A percentile compares a stretch with the other conserved stretches of the same genome.
These are phyloP conservation scores for Sinohyriopsis cumingii DNA, from an alignment of 2,888 invertebrate species.

Conservation along the genomic window DNA sequence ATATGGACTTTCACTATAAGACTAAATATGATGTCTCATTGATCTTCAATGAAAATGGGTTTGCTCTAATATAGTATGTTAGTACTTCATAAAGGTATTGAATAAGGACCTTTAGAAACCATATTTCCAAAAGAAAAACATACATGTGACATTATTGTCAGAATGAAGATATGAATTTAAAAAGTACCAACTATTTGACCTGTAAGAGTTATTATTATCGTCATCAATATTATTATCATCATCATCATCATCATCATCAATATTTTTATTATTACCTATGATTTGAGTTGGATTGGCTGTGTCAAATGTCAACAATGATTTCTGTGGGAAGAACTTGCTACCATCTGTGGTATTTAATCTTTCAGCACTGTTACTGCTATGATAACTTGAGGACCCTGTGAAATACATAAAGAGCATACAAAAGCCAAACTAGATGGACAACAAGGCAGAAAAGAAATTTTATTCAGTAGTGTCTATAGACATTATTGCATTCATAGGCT, in stretches of 20 bases:
- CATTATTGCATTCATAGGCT: no score
- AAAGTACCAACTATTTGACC: neutral
- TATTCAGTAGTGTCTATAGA: no score
- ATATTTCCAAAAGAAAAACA: no score
- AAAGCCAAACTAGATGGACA: no score
- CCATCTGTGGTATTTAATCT: neutral
- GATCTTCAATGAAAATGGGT: no score
- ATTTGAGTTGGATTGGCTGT: conserved; percentile 77
- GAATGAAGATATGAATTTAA: conserved; percentile 71
- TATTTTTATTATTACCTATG: conserved; percentile 78
- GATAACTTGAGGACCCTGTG: conserved; percentile 47
- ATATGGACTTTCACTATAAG: no score
- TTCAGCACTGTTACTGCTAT: conserved; percentile 6
- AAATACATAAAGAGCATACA: neutral
- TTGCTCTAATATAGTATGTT: no score
- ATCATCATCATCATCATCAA: conserved; percentile 23
- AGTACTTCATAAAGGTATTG: no score
- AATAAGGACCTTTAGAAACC: no score
- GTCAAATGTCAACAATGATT: conserved; percentile 80
- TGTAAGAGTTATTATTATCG: neutral
- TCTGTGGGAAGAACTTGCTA: conserved; percentile 74
- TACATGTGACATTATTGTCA: neutral
- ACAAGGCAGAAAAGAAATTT: no score
- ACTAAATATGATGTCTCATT: no score
- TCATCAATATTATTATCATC: conserved; percentile 60